phyloP scores from a whole-genome alignment of 1,140 invertebrate genomes.

The Drusus annulatus region DNA sequence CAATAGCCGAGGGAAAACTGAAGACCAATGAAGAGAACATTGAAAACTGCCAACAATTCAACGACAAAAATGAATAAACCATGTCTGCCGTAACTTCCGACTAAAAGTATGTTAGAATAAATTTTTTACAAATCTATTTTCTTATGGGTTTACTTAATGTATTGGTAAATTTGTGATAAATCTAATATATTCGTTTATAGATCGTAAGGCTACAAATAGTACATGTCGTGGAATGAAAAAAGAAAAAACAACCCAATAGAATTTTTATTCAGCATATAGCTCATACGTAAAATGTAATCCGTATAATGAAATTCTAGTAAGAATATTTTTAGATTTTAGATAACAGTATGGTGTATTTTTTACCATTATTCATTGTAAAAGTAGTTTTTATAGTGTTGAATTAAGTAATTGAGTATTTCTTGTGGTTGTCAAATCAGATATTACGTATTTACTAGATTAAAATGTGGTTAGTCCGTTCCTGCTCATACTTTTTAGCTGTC shows the following conservation, averaged over 20 bases:
- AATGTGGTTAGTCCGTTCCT: too few species aligned
- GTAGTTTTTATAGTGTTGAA: constrained; percentile 4
- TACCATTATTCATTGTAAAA: constrained; percentile 24
- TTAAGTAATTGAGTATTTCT: constrained; percentile 5
- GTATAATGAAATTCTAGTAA: too few species aligned
- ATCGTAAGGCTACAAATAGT: too few species aligned
- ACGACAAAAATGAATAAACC: constrained; percentile 35
- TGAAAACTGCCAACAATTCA: constrained; percentile 34
- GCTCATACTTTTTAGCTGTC: too few species aligned
- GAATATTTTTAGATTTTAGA: too few species aligned
- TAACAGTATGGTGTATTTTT: background rate
- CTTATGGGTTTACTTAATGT: constrained; percentile 36
- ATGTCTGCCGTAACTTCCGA: too few species aligned
- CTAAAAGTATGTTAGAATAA: background rate
- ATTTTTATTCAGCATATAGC: too few species aligned
- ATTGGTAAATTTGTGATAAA: constrained; percentile 34
- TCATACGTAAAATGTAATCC: too few species aligned
- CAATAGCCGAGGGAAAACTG: constrained; percentile 63
- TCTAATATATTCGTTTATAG: background rate
- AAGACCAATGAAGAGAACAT: constrained; percentile 57
- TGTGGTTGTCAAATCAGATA: constrained; percentile 2
- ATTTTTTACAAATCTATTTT: constrained; percentile 35
- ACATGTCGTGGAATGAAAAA: too few species aligned
- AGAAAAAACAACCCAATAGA: too few species aligned
- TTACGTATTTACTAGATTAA: background rate